Percentiles rank a stretch among this genome's conserved stretches.
Conservation (phyloP, 2,797 vertebrate genomes). For the Hafferia zeledoni region DNA sequence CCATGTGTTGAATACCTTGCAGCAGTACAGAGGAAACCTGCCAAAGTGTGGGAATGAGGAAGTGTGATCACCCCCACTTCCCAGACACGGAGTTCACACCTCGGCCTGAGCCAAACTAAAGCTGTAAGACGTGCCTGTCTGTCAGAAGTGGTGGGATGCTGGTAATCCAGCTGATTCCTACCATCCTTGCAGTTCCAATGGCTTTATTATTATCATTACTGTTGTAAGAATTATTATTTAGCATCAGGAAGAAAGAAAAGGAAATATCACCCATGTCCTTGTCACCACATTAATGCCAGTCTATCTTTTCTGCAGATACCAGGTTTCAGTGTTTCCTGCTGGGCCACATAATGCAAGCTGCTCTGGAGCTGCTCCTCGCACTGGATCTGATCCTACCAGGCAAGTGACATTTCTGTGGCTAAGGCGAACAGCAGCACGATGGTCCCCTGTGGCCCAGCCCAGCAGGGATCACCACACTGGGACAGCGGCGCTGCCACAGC, state of each 20-base stretch:
- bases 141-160: background rate
- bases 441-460: rapidly evolving
- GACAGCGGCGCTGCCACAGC: rapidly evolving
- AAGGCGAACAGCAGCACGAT: background rate
- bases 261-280: background rate
- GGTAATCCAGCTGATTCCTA: background rate
- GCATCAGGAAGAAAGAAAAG: background rate
- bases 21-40: background rate
- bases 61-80: background rate
- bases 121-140: background rate
- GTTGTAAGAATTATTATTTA: background rate
- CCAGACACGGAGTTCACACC: constrained; percentile 20
- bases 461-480: rapidly evolving
- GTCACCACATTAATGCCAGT: background rate
- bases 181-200: background rate
- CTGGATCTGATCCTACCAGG: background rate
- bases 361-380: background rate
- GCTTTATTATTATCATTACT: background rate
- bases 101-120: background rate
- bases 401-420: background rate
- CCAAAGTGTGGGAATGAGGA: constrained; percentile 15
- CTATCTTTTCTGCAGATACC: background rate
- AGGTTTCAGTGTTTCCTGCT: background rate
- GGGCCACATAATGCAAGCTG: background rate
- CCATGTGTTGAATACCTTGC: background rate